phyloP scores from a whole-genome alignment of 2,113 vertebrate species.

The Sinocyclocheilus anshuiensis region DNA sequence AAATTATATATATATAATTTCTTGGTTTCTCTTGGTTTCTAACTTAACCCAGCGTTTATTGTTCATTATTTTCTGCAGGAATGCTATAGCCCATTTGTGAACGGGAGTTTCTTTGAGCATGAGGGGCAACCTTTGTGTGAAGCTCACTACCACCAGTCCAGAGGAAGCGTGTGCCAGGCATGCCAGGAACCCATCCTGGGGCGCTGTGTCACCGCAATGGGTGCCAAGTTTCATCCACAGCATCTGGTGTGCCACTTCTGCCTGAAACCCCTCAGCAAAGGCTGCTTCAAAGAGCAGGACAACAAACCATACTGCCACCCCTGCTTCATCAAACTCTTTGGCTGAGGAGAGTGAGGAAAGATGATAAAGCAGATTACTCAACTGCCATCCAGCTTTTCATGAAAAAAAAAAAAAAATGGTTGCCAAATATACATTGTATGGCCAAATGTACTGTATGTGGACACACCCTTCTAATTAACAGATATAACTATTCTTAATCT shows the following conservation, averaged over 20 bases:
- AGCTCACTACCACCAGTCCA: conserved; percentile 88
- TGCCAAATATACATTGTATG: not conserved
- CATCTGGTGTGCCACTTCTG: conserved; percentile 93
- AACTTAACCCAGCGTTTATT: not conserved
- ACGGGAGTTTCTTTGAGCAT: conserved; percentile 90
- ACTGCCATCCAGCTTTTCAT: not conserved
- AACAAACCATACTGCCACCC: conserved; percentile 93
- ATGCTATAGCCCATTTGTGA: conserved; percentile 86
- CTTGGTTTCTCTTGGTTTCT: not conserved
- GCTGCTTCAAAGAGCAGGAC: conserved; percentile 91
- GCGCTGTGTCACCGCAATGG: conserved; percentile 90
- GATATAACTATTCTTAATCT: not conserved
- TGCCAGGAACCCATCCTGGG: conserved; percentile 90
- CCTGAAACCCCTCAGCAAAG: conserved; percentile 88
- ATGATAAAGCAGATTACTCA: conserved; percentile 1
- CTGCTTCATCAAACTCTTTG: conserved; percentile 89
- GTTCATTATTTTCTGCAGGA: conserved; percentile 69
- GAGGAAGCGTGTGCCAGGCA: conserved; percentile 86
- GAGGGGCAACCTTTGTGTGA: conserved; percentile 89
- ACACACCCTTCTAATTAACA: not conserved
- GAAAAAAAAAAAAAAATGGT: not conserved
- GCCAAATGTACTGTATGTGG: not conserved
- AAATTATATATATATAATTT: too few relatives aligned
- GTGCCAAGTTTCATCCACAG: conserved; percentile 89
- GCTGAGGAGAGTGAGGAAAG: conserved; percentile 57